phyloP scores from a whole-genome alignment of 2,888 invertebrate species.

The Lycocerus yunnanus region DNA sequence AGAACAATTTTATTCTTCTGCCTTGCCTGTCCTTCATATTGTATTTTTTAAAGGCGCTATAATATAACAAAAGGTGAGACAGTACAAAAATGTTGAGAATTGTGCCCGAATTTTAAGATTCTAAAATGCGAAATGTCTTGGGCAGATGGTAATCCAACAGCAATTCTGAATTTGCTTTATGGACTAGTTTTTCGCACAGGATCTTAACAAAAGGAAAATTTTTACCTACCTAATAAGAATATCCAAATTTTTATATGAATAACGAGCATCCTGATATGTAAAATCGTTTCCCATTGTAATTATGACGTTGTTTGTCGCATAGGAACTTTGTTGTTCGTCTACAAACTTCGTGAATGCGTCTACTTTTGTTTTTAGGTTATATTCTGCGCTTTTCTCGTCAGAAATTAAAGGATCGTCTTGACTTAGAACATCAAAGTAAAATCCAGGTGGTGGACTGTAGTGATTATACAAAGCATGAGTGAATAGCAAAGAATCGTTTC shows the following conservation, averaged over 20 bases:
- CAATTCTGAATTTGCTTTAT: too few relatives aligned
- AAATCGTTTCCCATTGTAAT: constrained; percentile 95
- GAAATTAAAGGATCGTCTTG: constrained; percentile 61
- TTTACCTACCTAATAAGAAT: constrained; percentile 78
- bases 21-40: constrained; percentile 6
- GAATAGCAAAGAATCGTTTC: constrained; percentile 57
- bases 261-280: constrained; percentile 76
- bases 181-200: too few relatives aligned
- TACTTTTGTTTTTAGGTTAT: constrained; percentile 57
- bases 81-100: too few relatives aligned
- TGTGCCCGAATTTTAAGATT: too few relatives aligned
- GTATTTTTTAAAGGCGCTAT: not conserved
- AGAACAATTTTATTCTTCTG: constrained; percentile 70
- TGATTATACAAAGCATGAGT: constrained; percentile 63
- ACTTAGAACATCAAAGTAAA: constrained; percentile 67
- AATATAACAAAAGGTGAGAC: too few relatives aligned
- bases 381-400: constrained; percentile 59
- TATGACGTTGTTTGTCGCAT: constrained; percentile 74
- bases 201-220: too few relatives aligned
- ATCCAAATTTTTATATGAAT: constrained; percentile 86
- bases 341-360: constrained; percentile 63
- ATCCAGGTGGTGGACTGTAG: constrained; percentile 63
- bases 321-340: constrained; percentile 60
- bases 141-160: too few relatives aligned
- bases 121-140: too few relatives aligned